phyloP scores from a whole-genome alignment of 2,888 invertebrate genomes.

The Eustalomyia histrio region DNA sequence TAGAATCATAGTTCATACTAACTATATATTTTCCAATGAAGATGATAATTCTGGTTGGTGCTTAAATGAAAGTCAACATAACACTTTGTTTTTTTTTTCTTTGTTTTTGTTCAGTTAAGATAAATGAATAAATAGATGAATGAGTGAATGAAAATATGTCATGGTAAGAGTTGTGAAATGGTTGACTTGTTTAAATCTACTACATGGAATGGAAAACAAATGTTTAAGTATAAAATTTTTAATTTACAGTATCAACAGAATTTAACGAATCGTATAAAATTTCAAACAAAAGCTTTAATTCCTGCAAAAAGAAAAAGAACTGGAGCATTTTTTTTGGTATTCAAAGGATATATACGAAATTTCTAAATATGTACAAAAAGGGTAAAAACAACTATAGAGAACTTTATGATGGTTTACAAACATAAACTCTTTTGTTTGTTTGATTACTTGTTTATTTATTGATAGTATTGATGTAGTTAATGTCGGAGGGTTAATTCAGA shows the following conservation, averaged over 20 bases:
- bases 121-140: conserved; percentile 57
- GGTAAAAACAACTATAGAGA: background rate
- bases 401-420: background rate
- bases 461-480: background rate
- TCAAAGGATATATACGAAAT: background rate
- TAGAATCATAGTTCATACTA: background rate
- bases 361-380: background rate
- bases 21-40: conserved; percentile 40
- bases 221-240: conserved; percentile 76
- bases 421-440: background rate
- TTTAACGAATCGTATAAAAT: conserved; percentile 75
- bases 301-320: conserved; percentile 7
- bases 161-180: conserved; percentile 26
- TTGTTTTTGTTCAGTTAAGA: conserved; percentile 32
- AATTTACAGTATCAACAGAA: conserved; percentile 78
- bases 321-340: conserved; percentile 30
- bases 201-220: conserved; percentile 66
- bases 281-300: conserved; percentile 64
- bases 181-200: conserved; percentile 24
- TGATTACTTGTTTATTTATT: background rate
- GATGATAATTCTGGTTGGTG: conserved; percentile 43
- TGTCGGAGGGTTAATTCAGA: background rate
- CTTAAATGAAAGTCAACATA: conserved; percentile 61
- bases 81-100: conserved; percentile 18
- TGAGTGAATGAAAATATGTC: conserved; percentile 27